Evolutionary conservation across 2,888 invertebrate genomes (phyloP), one percentile per base, ranked within the genome.

Genomic region (Platycnemis pennipes): DNA sequence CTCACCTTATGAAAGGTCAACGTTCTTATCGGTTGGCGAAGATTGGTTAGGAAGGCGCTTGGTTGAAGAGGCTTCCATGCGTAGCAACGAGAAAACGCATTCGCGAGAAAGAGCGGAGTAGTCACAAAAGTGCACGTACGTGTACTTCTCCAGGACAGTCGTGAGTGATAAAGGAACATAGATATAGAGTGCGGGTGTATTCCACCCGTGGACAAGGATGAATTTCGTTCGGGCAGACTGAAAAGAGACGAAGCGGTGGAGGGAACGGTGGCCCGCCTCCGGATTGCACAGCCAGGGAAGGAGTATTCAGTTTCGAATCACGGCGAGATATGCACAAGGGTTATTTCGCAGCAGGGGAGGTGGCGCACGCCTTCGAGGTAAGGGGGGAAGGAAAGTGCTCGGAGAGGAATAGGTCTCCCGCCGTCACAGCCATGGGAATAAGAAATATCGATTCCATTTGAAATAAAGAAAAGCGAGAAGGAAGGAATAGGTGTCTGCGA

Each of bases 361-460:
- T 19, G 46, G 31, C 49, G 45, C 13, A n/a, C n/a, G n/a, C n/a
- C 44, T 88, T 44, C 45, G 22, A 45, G 5, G 89, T 42, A 69
- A 69, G n/a, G 31, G 77, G 0, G 37, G 13, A 16, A 63, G 26
- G 63, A 63, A 7, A 63, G 49, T 7, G 37, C 37, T 31, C 8
- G 37, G 2, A 77, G 77, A 37, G 37, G 37, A 77, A 77, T 16
- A 77, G 37, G 77, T 16, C 37, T 77, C 31, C 37, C 37, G 16
- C 37, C 77, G 77, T 77, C 77, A 37, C 77, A 3, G 26, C 7
- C 22, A 91, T 91, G 63, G 56, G 91, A 69, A 89, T 44, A 63
- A 69, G 69, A 69, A 63, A 63, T 89, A 89, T 91, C 91, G 91
- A 91, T 91, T 91, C 91, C 56, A 91, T 56, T 91, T 44, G 63